Percentiles rank a stretch among this genome's conserved stretches.
Evolutionary conservation across 2,797 vertebrate genomes (phyloP).

Genomic region (Gadopsis bispinosus): DNA sequence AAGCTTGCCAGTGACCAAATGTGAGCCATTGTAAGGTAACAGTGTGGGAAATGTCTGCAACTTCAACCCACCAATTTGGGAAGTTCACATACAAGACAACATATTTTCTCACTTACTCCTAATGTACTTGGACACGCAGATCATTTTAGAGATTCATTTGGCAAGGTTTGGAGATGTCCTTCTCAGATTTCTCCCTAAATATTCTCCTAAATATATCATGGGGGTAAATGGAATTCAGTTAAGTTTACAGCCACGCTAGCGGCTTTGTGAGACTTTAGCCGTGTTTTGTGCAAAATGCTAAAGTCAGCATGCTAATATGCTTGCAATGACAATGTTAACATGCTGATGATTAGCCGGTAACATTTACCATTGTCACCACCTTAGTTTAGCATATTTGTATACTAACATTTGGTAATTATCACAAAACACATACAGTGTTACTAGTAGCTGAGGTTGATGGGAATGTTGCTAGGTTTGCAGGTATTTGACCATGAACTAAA

Average conservation of each 20-base stretch:
- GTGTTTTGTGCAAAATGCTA: not conserved
- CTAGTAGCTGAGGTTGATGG: not conserved
- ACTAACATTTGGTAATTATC: not conserved
- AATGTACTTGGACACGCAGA: not conserved
- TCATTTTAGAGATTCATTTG: not conserved
- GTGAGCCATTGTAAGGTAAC: not conserved
- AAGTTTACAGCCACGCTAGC: not conserved
- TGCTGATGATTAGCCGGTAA: not conserved
- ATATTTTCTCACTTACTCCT: not conserved
- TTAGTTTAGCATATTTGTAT: not conserved
- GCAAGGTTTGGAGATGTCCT: not conserved
- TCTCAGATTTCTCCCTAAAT: not conserved
- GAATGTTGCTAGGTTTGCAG: not conserved
- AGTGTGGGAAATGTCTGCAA: not conserved
- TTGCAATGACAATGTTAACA: not conserved
- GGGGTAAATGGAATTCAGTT: not conserved
- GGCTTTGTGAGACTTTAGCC: not conserved
- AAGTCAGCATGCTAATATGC: not conserved
- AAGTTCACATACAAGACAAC: not conserved
- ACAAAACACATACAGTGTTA: not conserved
- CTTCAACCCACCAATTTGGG: not conserved
- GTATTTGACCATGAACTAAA: not conserved
- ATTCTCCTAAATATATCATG: not conserved
- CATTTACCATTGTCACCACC: not conserved
- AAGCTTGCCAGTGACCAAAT: conserved; percentile 9